Evolutionary conservation across 2,888 invertebrate species (phyloP).

Genomic region (Phorcus lineatus): DNA sequence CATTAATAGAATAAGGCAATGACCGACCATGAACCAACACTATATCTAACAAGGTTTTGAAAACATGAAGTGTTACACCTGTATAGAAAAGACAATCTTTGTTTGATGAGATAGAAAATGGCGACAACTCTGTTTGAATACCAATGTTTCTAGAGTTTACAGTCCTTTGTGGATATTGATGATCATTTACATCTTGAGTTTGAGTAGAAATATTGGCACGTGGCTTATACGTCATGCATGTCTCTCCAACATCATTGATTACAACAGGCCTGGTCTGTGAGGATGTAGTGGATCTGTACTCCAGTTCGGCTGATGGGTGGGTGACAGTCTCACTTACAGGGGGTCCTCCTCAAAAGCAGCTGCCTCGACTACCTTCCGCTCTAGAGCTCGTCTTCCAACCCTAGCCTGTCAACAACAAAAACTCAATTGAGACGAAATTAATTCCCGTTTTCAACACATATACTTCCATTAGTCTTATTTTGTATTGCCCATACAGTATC

Average conservation of each 20-base stretch:
- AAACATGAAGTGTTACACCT: neutral
- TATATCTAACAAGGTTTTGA: neutral
- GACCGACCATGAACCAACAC: neutral
- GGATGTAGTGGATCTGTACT: neutral
- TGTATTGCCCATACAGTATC: too few species aligned
- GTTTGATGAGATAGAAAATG: neutral
- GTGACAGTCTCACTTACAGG: too few species aligned
- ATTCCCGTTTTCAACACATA: too few species aligned
- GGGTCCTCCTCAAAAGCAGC: too few species aligned
- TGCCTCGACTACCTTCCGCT: too few species aligned
- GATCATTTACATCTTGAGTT: neutral
- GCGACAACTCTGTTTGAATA: neutral
- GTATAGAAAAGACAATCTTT: neutral
- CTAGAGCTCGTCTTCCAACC: too few species aligned
- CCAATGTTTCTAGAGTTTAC: neutral
- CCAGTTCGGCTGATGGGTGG: neutral
- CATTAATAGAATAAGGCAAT: neutral
- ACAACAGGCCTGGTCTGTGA: neutral
- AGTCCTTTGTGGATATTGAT: neutral
- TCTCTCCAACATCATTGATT: neutral
- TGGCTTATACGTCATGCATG: neutral
- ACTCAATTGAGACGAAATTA: too few species aligned
- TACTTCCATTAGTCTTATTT: too few species aligned
- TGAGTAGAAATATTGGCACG: too few species aligned
- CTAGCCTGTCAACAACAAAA: too few species aligned